These are phyloP conservation scores for Clusia tigrina DNA, from an alignment of 2,888 invertebrate species.

Conservation along the genomic window DNA sequence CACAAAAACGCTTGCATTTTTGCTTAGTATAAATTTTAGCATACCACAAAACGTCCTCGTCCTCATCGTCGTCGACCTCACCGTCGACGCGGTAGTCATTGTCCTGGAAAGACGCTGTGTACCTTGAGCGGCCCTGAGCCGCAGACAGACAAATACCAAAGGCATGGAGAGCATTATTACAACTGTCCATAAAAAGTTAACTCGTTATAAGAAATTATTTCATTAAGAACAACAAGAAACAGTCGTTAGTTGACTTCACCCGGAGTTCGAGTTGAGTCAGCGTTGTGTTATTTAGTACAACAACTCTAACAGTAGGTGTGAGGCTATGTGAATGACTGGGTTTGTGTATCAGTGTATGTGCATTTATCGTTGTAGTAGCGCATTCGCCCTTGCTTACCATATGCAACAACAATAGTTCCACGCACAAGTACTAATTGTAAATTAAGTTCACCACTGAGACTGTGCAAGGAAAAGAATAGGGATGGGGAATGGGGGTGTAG, in stretches of 20 bases:
- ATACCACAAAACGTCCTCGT: too few species aligned
- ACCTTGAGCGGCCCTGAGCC: too few species aligned
- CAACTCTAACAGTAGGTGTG: too few species aligned
- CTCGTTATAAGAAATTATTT: slow-evolving; percentile 18
- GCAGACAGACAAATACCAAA: too few species aligned
- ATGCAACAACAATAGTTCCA: slow-evolving; percentile 10
- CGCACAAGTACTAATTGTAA: slow-evolving; percentile 52
- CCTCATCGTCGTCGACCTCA: too few species aligned
- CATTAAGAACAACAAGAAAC: slow-evolving; percentile 16
- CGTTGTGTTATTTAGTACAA: slow-evolving; percentile 5
- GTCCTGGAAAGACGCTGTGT: background rate
- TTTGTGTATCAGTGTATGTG: background rate
- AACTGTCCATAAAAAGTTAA: slow-evolving; percentile 16
- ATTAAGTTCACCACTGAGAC: slow-evolving; percentile 48
- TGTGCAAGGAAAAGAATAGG: too few species aligned
- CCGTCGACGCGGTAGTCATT: background rate
- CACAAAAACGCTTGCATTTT: too few species aligned
- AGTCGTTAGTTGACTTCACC: slow-evolving; percentile 1
- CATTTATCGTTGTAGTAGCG: background rate
- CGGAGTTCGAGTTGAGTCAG: background rate
- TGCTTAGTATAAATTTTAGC: too few species aligned
- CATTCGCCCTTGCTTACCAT: background rate
- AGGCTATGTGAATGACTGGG: background rate
- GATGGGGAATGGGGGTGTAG: slow-evolving; percentile 11
- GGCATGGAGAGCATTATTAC: background rate